phyloP scores from a whole-genome alignment of 2,113 vertebrate species.

The Corydoras sp. region DNA sequence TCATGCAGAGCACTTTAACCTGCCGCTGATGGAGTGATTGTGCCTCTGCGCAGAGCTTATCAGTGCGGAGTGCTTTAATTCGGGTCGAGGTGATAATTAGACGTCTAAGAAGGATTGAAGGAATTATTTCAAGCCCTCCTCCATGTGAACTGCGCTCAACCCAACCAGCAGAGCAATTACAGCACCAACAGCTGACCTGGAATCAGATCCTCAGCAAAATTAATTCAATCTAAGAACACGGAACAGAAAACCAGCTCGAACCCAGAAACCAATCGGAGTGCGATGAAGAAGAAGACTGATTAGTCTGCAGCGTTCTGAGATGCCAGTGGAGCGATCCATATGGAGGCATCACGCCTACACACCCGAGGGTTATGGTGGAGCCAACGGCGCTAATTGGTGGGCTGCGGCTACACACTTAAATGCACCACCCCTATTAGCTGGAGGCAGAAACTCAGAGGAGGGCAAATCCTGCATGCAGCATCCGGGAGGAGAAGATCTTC shows the following conservation, averaged over 20 bases:
- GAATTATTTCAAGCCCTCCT: not conserved
- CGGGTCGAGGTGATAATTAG: not conserved
- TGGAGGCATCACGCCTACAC: constrained; percentile 19
- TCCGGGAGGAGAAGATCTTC: not conserved
- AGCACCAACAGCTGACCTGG: too few relatives aligned
- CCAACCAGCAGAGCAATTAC: too few relatives aligned
- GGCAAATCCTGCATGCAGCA: not conserved
- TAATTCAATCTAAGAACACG: too few relatives aligned
- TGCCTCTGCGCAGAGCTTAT: not conserved
- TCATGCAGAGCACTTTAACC: not conserved
- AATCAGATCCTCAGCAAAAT: too few relatives aligned
- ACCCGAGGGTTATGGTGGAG: constrained; percentile 7
- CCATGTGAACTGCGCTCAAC: not conserved
- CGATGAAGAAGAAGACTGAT: constrained; percentile 2
- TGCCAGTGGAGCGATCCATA: constrained; percentile 29
- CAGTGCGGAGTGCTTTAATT: not conserved
- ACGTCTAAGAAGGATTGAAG: not conserved
- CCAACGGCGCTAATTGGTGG: constrained; percentile 18
- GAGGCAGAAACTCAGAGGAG: not conserved
- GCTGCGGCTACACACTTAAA: constrained; percentile 20
- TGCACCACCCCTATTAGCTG: constrained; percentile 10
- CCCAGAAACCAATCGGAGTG: too few relatives aligned
- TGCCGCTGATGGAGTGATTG: not conserved
- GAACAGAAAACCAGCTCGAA: too few relatives aligned
- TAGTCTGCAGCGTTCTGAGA: constrained; percentile 9